Base-by-base conservation (phyloP, 2,888 invertebrate species). In the Phalangium opilio region DNA sequence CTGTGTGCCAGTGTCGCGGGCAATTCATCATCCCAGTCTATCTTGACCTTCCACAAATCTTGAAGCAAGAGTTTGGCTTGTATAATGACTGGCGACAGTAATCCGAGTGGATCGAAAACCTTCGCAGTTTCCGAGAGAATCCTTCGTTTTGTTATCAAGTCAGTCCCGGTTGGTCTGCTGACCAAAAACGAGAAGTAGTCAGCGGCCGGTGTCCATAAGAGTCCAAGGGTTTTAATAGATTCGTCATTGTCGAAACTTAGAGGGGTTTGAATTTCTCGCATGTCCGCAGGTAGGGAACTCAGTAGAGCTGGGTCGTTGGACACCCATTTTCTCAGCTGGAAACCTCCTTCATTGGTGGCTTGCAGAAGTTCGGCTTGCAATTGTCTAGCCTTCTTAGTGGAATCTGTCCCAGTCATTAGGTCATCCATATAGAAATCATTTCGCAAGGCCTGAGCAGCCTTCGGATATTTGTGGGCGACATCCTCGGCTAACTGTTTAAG, bases 391-490 rank as follows among this genome's bases (percentile, higher is more conserved):
- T n/a, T n/a, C n/a, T n/a, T n/a, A n/a, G n/a, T n/a, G n/a, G n/a
- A n/a, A n/a, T n/a, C n/a, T n/a, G n/a, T n/a, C n/a, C n/a, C n/a
- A n/a, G n/a, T n/a, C n/a, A 64, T 36, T 59, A 55, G 45, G 59
- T n/a, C n/a, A n/a, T n/a, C n/a, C n/a, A n/a, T n/a, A n/a, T n/a
- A n/a, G n/a, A n/a, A n/a, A n/a, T n/a, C 55, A 3, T 49, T 34
- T 11, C 17, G 18, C 12, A 59, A 46, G 11, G 50, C 43, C 19
- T 51, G n/a, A 5, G 53, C 39, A 7, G 53, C 57, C 14, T 36
- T 8, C 4, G n/a, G n/a, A n/a, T n/a, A n/a, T n/a, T n/a, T n/a
- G n/a, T n/a, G n/a, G n/a, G n/a, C n/a, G n/a, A n/a, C n/a, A n/a
- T n/a, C n/a, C n/a, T n/a, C n/a, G n/a, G n/a, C n/a, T n/a, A n/a